A percentile compares a stretch with the other conserved stretches of the same genome.
These are phyloP conservation scores for Drosophila pallidifrons DNA, from an alignment of 1,140 invertebrate genomes.

Conservation along the genomic window DNA sequence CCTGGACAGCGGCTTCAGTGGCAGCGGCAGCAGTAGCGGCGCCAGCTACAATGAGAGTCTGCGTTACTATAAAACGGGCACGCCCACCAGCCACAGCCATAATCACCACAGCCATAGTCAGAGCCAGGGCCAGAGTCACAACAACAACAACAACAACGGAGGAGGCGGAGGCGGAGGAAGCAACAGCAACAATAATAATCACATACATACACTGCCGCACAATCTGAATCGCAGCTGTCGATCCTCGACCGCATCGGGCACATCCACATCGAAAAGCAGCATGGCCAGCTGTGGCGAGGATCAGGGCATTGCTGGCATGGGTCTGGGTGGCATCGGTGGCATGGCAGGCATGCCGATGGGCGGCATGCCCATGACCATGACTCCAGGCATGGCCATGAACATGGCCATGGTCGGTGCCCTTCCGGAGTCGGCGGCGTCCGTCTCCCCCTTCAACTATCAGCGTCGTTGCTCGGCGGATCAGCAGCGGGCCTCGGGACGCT, in stretches of 20 bases:
- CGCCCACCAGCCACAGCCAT: conserved; percentile 62
- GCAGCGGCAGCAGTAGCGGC: conserved; percentile 89
- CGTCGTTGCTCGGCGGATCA: conserved; percentile 74
- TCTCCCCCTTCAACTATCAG: conserved; percentile 74
- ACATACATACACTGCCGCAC: conserved; percentile 71
- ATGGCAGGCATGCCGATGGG: not conserved
- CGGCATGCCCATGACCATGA: conserved; percentile 16
- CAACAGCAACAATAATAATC: conserved; percentile 41
- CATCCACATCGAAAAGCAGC: conserved; percentile 81
- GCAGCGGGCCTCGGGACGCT: conserved; percentile 68
- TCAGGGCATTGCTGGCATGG: conserved; percentile 76
- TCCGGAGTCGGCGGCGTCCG: conserved; percentile 21
- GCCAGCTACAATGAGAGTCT: conserved; percentile 90
- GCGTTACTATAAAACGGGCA: conserved; percentile 85
- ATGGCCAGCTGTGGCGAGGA: conserved; percentile 79
- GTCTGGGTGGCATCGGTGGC: conserved; percentile 25
- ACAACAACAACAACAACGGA: conserved; percentile 12
- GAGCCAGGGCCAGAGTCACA: conserved; percentile 15
- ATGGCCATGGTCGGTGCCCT: conserved; percentile 2
- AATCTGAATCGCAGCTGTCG: conserved; percentile 73
- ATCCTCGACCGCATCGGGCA: conserved; percentile 76
- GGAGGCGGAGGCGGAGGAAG: conserved; percentile 3
- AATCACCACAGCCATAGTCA: conserved; percentile 17
- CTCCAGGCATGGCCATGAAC: conserved; percentile 3
- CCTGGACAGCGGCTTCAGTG: conserved; percentile 92